Evolutionary conservation across 2,113 vertebrate species (phyloP), one percentile per base, ranked within the genome.

Genomic region (Epinephelus lanceolatus): DNA sequence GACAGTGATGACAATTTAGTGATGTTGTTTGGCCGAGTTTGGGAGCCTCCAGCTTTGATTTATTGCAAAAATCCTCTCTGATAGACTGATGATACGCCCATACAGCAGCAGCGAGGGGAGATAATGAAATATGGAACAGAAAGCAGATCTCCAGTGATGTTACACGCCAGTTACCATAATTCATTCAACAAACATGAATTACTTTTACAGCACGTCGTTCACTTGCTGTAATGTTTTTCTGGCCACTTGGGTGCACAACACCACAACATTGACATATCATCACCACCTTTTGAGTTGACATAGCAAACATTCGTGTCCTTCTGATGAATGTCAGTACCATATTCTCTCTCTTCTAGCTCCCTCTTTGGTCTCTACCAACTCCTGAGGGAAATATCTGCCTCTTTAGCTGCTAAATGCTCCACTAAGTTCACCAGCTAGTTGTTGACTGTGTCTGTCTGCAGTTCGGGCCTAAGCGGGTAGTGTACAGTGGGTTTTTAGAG

Each of bases 111-210:
- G 56, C 42, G 42, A 23, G 56, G 14, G 4, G n/a, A 51, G 66
- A 61, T 88, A 60, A 76, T 88, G 37, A 86, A 84, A 78, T 80
- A 78, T 75, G 55, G 47, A 76, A 60, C 30, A 66, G 23, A 62
- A 27, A 57, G 60, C 19, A 68, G 59, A 25, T 69, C 21, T 40
- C 37, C 13, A 30, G 59, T 55, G 33, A 21, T 33, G 18, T 19
- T 19, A 63, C 25, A 68, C 4, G 17, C 17, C 62, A 60, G 11
- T 63, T 27, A 76, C 62, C 30, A 62, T 62, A 47, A 47, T 45
- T 67, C 10, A 78, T 77, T 71, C 27, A 59, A 55, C 40, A 68
- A 49, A 8, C 3, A 72, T 79, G 40, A 56, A 62, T 80, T 52
- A 51, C 47, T 23, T 63, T 74, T 59, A 53, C 30, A 21, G 14